These are phyloP conservation scores for Sarotherodon lohbergeri DNA, from an alignment of 2,113 vertebrate genomes.

Conservation along the genomic window DNA sequence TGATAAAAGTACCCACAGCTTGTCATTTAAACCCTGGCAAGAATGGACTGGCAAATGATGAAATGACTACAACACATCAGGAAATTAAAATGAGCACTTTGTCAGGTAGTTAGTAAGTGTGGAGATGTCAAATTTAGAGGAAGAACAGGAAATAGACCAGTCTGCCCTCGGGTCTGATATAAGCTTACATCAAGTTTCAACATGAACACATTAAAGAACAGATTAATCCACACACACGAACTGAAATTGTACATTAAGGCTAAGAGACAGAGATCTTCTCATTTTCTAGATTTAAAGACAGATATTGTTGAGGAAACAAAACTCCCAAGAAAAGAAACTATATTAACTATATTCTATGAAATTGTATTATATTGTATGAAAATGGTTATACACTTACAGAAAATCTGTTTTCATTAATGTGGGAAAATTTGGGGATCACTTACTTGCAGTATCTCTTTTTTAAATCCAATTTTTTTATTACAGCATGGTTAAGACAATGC, in stretches of 20 bases:
- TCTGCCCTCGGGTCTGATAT: neutral
- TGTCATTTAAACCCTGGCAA: constrained; percentile 25
- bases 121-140: neutral
- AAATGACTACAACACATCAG: neutral
- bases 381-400: neutral
- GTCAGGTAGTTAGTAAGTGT: neutral
- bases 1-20: neutral
- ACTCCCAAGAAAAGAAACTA: neutral
- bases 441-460: neutral
- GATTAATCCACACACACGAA: neutral
- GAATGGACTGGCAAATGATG: neutral
- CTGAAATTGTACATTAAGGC: neutral
- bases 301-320: neutral
- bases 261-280: neutral
- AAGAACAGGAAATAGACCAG: neutral
- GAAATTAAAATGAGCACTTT: neutral
- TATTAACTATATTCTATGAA: neutral
- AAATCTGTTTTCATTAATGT: neutral
- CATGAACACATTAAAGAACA: neutral
- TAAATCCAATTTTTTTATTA: neutral
- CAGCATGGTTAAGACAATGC: neutral
- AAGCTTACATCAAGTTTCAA: neutral
- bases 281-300: neutral
- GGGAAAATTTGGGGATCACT: neutral
- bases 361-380: neutral